These are phyloP conservation scores for Spermophilus dauricus DNA, from an alignment of 2,113 vertebrate species.

Conservation along the genomic window DNA sequence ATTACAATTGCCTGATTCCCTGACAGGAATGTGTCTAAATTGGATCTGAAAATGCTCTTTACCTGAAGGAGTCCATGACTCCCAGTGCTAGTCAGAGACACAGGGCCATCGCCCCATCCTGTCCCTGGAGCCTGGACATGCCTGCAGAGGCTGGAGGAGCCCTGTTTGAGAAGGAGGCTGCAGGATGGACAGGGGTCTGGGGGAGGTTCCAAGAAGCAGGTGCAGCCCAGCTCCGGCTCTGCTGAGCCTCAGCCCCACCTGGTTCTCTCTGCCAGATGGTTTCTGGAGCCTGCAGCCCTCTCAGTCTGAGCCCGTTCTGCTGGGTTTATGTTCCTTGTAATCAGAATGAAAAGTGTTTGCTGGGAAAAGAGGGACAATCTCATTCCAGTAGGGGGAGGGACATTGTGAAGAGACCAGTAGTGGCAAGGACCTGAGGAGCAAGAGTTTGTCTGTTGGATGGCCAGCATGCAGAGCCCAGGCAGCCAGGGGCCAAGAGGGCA, in stretches of 20 bases:
- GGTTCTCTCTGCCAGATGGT: neutral
- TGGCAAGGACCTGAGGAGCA: neutral
- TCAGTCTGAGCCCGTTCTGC: neutral
- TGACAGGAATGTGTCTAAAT: neutral
- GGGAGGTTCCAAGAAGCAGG: neutral
- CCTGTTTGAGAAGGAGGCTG: neutral
- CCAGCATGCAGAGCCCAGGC: too few species aligned
- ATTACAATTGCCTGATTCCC: neutral
- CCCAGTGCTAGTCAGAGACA: too few species aligned
- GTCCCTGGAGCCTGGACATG: too few species aligned
- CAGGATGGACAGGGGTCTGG: neutral
- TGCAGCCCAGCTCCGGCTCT: too few species aligned
- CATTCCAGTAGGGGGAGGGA: neutral
- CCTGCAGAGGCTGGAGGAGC: too few species aligned
- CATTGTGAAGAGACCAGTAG: neutral
- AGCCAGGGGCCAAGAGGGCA: too few species aligned
- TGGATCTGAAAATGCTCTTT: neutral
- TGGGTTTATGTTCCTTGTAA: neutral
- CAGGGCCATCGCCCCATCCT: too few species aligned
- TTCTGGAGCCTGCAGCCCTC: neutral
- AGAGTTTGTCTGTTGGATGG: rapidly evolving
- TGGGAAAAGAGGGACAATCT: neutral
- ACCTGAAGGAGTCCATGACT: neutral
- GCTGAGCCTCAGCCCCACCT: neutral
- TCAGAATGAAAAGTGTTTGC: too few species aligned